Evolutionary conservation across 1,140 invertebrate genomes (phyloP).

Genomic region (Caerostris darwini): DNA sequence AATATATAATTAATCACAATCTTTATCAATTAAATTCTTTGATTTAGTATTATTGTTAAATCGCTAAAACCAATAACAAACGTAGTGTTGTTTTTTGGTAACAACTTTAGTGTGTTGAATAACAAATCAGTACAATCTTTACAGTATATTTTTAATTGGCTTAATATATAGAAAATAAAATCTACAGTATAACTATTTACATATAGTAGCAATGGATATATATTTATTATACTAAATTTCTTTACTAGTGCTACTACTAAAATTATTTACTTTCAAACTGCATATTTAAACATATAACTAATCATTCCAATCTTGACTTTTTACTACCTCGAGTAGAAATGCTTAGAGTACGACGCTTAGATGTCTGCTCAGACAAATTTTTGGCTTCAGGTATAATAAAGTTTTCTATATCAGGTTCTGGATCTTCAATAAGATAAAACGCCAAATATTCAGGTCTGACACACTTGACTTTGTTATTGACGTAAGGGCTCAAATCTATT

Average conservation of each 20-base stretch:
- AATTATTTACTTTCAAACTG: background rate
- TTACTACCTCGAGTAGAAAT: conserved; percentile 49
- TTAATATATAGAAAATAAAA: background rate
- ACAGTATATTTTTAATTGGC: background rate
- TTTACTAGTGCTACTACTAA: too few relatives aligned
- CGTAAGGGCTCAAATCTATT: conserved; percentile 37
- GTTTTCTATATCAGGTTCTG: conserved; percentile 81
- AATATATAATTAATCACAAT: too few relatives aligned
- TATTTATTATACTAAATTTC: background rate
- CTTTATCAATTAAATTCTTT: too few relatives aligned
- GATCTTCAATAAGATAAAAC: conserved; percentile 82
- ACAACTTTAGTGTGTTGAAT: too few relatives aligned
- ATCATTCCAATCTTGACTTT: conserved; percentile 42
- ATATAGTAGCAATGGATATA: background rate
- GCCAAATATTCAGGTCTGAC: conserved; percentile 85
- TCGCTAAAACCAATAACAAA: too few relatives aligned
- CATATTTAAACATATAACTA: background rate
- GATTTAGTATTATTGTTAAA: too few relatives aligned
- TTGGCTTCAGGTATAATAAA: conserved; percentile 81
- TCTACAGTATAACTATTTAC: background rate
- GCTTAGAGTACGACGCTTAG: conserved; percentile 46
- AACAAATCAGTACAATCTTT: background rate
- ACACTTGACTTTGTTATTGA: conserved; percentile 80
- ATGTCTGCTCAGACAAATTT: background rate
- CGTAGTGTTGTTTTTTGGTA: too few relatives aligned